Percentiles rank a stretch among this genome's conserved stretches.
These are phyloP conservation scores for Enteromius mattozi DNA, from an alignment of 2,797 vertebrate species.

Conservation along the genomic window DNA sequence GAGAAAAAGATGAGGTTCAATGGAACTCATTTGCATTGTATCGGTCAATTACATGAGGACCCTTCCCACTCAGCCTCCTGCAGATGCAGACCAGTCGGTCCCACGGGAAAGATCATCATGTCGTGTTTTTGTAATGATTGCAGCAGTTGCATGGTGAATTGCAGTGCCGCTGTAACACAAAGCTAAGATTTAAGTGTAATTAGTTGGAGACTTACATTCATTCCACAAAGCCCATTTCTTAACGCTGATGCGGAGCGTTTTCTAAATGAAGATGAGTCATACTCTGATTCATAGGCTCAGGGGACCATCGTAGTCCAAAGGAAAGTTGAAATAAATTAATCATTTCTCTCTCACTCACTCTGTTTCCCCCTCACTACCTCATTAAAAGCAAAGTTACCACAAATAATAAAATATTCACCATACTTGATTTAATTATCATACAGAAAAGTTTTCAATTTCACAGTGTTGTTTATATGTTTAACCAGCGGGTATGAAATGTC, in stretches of 20 bases:
- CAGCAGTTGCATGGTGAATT: constrained; percentile 39
- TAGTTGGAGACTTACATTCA: constrained; percentile 58
- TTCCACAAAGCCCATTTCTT: constrained; percentile 58
- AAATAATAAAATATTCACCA: constrained; percentile 49
- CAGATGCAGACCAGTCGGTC: constrained; percentile 16
- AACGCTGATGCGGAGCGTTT: constrained; percentile 56
- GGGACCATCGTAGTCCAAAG: constrained; percentile 62
- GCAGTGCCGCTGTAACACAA: constrained; percentile 36
- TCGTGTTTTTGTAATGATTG: constrained; percentile 51
- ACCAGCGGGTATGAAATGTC: constrained; percentile 56
- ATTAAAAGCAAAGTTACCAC: constrained; percentile 49
- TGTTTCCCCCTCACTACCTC: constrained; percentile 35
- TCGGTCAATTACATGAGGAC: constrained; percentile 19
- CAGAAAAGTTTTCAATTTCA: constrained; percentile 32
- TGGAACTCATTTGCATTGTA: constrained; percentile 33
- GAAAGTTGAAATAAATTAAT: constrained; percentile 64
- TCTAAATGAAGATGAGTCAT: constrained; percentile 66
- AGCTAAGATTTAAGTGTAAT: constrained; percentile 56
- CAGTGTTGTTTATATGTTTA: constrained; percentile 43
- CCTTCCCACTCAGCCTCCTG: constrained; percentile 13
- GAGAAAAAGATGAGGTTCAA: background rate
- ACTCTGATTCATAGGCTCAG: constrained; percentile 60
- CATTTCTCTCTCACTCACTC: constrained; percentile 42
- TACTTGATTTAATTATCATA: constrained; percentile 51
- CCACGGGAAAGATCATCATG: constrained; percentile 25